Evolutionary conservation across 2,888 invertebrate species (phyloP).

Genomic region (Zelleria hepariella): DNA sequence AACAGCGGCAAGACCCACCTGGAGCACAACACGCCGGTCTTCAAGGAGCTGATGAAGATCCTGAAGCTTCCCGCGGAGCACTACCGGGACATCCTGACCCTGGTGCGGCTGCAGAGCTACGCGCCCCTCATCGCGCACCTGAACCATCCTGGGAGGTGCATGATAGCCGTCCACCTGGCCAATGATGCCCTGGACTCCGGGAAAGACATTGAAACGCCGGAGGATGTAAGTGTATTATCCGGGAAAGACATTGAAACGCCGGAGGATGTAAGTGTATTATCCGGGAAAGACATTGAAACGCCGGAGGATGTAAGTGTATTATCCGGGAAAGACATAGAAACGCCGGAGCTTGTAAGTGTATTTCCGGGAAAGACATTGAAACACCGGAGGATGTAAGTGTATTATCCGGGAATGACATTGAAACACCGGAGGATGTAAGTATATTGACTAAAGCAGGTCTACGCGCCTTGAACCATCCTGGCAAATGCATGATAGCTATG

Average conservation of each 20-base stretch:
- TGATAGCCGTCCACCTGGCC: conserved; percentile 89
- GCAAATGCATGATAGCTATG: conserved; percentile 86
- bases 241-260: too few relatives aligned
- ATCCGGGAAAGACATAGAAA: too few relatives aligned
- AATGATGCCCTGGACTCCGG: conserved; percentile 93
- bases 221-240: conserved; percentile 82
- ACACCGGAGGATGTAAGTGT: too few relatives aligned
- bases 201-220: conserved; percentile 87
- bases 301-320: too few relatives aligned
- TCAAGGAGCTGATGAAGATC: conserved; percentile 92
- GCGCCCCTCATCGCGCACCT: conserved; percentile 87
- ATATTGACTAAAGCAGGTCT: too few relatives aligned
- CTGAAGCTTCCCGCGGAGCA: conserved; percentile 95
- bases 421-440: too few relatives aligned
- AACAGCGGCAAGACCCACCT: conserved; percentile 69
- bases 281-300: too few relatives aligned
- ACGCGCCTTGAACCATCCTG: too few relatives aligned
- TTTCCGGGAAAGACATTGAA: too few relatives aligned
- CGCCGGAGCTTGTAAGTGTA: too few relatives aligned
- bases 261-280: too few relatives aligned
- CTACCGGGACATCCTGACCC: conserved; percentile 91
- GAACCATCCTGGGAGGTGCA: conserved; percentile 88
- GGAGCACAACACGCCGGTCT: conserved; percentile 85
- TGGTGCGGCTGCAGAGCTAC: conserved; percentile 90
- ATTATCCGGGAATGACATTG: too few relatives aligned